Percentiles rank a stretch among this genome's conserved stretches.
Evolutionary conservation across 2,113 vertebrate genomes (phyloP).

Genomic region (Neotragus pygmaeus): DNA sequence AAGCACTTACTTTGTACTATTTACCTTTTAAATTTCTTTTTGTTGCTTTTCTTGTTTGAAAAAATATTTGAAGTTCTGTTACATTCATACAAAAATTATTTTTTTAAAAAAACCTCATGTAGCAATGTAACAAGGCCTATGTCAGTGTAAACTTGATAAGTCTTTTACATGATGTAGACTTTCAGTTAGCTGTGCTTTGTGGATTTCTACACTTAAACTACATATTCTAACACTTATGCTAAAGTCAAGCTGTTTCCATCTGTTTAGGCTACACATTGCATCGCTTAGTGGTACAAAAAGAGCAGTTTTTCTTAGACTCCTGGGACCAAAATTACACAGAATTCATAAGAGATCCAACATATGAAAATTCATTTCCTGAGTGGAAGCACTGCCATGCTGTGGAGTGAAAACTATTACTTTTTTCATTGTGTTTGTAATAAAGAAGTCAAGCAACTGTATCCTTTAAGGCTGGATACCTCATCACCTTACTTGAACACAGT

Average conservation of each 20-base stretch:
- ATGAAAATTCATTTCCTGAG: slow-evolving; percentile 78
- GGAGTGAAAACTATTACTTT: slow-evolving; percentile 71
- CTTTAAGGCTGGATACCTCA: slow-evolving; percentile 73
- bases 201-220: slow-evolving; percentile 59
- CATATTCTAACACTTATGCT: slow-evolving; percentile 3
- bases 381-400: slow-evolving; percentile 48
- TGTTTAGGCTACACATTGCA: slow-evolving; percentile 65
- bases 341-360: slow-evolving; percentile 76
- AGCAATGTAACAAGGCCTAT: neutral
- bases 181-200: slow-evolving; percentile 56
- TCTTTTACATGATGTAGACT: slow-evolving; percentile 64
- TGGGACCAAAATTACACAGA: slow-evolving; percentile 76
- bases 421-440: slow-evolving; percentile 74
- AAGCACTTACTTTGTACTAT: neutral
- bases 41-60: neutral
- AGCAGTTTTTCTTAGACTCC: slow-evolving; percentile 69
- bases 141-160: slow-evolving; percentile 18
- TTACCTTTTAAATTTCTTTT: neutral
- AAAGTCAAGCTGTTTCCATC: slow-evolving; percentile 69
- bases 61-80: neutral
- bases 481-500: slow-evolving; percentile 69
- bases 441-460: slow-evolving; percentile 72
- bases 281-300: slow-evolving; percentile 72
- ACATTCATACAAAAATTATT: neutral
- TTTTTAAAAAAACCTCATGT: rapidly evolving